Conservation (phyloP, 2,888 invertebrate species). For the Poecilus cupreus region DNA sequence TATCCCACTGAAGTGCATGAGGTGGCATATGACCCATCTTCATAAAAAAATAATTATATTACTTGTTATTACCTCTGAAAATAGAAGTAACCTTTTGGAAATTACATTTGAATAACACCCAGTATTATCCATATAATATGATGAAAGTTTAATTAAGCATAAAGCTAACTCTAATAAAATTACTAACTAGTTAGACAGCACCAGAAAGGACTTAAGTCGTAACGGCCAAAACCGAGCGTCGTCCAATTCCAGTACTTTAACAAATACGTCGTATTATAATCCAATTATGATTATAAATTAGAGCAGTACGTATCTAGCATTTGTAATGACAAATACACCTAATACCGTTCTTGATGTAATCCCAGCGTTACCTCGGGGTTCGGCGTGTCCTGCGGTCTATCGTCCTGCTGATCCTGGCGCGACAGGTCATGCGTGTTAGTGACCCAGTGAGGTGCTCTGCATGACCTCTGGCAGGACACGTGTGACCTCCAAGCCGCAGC, state of each 20-base stretch:
- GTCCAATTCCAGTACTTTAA: not conserved
- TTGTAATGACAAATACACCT: not conserved
- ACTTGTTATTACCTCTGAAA: too few species aligned
- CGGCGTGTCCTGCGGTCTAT: slow-evolving; percentile 19
- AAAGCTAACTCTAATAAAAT: not conserved
- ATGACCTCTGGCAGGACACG: slow-evolving; percentile 13
- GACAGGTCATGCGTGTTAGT: not conserved
- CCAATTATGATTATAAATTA: slow-evolving; percentile 22
- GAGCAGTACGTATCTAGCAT: not conserved
- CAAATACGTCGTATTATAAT: slow-evolving; percentile 12
- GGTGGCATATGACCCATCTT: too few species aligned
- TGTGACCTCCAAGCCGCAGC: not conserved
- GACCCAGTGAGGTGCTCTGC: not conserved
- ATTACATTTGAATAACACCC: too few species aligned
- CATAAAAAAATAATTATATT: too few species aligned
- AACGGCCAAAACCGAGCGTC: not conserved
- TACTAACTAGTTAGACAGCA: not conserved
- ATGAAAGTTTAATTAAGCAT: slow-evolving; percentile 9
- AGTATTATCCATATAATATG: not conserved
- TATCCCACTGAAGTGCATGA: too few species aligned
- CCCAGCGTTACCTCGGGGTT: not conserved
- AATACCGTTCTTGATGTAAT: not conserved
- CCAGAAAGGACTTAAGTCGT: not conserved
- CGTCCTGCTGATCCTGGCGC: not conserved
- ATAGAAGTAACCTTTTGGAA: not conserved